These are phyloP conservation scores for Mimachlamys varia DNA, from an alignment of 2,888 invertebrate genomes.

Conservation along the genomic window DNA sequence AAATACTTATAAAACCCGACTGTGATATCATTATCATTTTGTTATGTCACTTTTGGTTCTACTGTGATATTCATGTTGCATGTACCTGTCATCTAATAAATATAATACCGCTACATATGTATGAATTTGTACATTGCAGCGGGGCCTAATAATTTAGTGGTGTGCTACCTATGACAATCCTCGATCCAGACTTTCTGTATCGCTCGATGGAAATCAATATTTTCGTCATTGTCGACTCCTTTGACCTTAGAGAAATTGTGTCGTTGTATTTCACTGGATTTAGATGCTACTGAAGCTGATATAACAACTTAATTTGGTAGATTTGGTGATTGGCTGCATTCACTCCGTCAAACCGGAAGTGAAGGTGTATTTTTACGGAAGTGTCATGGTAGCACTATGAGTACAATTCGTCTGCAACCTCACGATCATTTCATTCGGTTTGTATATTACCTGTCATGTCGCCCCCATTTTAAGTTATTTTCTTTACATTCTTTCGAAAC, in stretches of 20 bases:
- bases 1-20: too few species aligned
- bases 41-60: too few species aligned
- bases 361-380: conserved; percentile 42
- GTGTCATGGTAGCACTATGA: conserved; percentile 45
- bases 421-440: not conserved
- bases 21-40: too few species aligned
- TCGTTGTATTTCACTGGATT: not conserved
- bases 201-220: not conserved
- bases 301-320: not conserved
- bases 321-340: not conserved
- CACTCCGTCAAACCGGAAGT: conserved; percentile 27
- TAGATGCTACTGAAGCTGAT: not conserved
- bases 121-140: too few species aligned
- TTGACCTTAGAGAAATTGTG: not conserved
- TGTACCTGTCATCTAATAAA: too few species aligned
- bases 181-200: not conserved
- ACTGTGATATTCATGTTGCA: too few species aligned
- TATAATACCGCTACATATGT: too few species aligned
- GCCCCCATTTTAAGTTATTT: not conserved
- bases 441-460: not conserved
- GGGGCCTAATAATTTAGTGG: not conserved
- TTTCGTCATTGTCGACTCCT: not conserved
- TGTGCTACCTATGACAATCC: not conserved
- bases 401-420: conserved; percentile 44
- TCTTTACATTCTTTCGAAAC: not conserved